Evolutionary conservation across 92 coral and sea anemone species (phyloP).

Genomic region (Epizoanthus ramosus): DNA sequence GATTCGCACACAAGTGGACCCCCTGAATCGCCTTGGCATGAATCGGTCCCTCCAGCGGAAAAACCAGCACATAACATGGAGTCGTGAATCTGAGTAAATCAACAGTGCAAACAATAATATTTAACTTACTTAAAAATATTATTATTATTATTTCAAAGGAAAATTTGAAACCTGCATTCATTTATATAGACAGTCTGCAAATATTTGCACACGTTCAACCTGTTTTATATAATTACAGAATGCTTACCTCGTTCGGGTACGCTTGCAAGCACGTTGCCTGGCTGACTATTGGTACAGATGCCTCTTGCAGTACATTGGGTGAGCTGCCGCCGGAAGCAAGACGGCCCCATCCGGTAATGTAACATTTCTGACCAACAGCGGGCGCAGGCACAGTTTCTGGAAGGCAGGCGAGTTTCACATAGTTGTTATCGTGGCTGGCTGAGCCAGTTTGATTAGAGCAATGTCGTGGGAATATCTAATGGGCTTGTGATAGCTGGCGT

Average conservation of each 20-base stretch:
- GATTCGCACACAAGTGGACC: slow-evolving; percentile 30
- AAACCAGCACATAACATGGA: slow-evolving; percentile 32
- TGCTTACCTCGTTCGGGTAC: slow-evolving; percentile 20
- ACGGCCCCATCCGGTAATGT: slow-evolving; percentile 17
- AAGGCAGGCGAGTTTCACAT: slow-evolving; percentile 22
- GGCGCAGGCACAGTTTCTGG: slow-evolving; percentile 3
- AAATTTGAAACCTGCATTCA: too few relatives aligned
- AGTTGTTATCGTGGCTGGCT: slow-evolving; percentile 34
- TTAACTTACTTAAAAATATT: too few relatives aligned
- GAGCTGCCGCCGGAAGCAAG: slow-evolving; percentile 33
- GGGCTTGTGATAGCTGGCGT: slow-evolving; percentile 48
- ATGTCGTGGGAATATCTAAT: slow-evolving; percentile 47
- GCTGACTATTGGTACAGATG: slow-evolving; percentile 31
- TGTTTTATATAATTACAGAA: too few relatives aligned
- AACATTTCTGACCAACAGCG: neutral
- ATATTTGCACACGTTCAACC: too few relatives aligned
- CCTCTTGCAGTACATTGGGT: slow-evolving; percentile 32
- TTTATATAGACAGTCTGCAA: too few relatives aligned
- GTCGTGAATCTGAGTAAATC: slow-evolving; percentile 19
- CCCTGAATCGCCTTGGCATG: slow-evolving; percentile 41
- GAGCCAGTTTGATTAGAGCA: slow-evolving; percentile 49
- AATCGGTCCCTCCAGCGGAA: slow-evolving; percentile 27
- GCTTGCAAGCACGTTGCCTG: slow-evolving; percentile 1
- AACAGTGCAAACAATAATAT: too few relatives aligned
- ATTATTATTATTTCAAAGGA: too few relatives aligned